Base-by-base conservation (phyloP, 2,888 invertebrate genomes). In the Clivina fossor region DNA sequence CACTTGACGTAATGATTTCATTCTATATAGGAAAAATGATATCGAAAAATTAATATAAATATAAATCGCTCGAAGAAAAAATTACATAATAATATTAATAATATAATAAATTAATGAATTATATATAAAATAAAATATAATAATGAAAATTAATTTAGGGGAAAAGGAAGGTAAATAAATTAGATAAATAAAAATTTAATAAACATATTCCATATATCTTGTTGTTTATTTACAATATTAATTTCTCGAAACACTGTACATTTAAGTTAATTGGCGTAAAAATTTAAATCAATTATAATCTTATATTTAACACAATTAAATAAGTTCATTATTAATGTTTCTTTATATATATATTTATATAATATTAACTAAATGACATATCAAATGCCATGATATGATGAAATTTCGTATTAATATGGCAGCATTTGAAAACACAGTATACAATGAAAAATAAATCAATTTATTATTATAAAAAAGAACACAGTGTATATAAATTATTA, bases 191-290 rank as follows among this genome's bases (percentile, higher is more conserved):
- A 13, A 35, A 35, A 35, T 13, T 22, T 4, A 26, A 54, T 13
- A 38, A 19, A 2, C 26, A 3, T 19, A 15, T 38, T 54, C 46
- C 54, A 54, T 46, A 54, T 54, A 54, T 37, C 38, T 46, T 54
- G 35, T 46, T 54, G 43, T 43, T 50, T 50, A 50, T 54, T 54
- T 54, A 54, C 54, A 54, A 37, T 28, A 28, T 40, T 51, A 37
- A 46, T 54, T 51, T 41, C 26, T 44, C 18, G 22, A 19, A 43
- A 44, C 28, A 37, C 28, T 54, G 46, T 46, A 54, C 54, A 54
- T 26, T 13, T 30, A 51, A 51, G 41, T 44, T 46, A 51, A 40
- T 30, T 44, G 35, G 54, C 44, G 30, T 54, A 54, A 35, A 54
- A 54, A 54, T 43, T 54, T 44, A 54, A 44, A 44, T 44, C 32